These are phyloP conservation scores for Synanthedon formicaeformis DNA, from an alignment of 2,888 invertebrate species.

Conservation along the genomic window DNA sequence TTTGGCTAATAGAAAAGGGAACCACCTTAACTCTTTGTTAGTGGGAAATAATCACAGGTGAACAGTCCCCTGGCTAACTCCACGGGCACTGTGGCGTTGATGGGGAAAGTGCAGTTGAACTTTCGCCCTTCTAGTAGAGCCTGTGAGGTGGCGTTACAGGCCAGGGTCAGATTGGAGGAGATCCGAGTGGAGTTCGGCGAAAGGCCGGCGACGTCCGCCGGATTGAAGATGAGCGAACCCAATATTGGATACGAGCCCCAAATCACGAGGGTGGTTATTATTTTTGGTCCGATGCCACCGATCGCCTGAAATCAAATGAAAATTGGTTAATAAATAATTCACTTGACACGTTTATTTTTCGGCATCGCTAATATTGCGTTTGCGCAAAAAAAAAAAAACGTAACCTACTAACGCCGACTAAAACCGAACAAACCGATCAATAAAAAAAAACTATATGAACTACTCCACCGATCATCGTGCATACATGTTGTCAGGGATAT, in stretches of 20 bases:
- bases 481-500: too few relatives aligned
- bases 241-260: slow-evolving; percentile 81
- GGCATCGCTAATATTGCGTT: too few relatives aligned
- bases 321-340: not conserved
- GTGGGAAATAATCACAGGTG: slow-evolving; percentile 28
- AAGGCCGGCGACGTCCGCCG: slow-evolving; percentile 12
- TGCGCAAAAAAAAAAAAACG: too few relatives aligned
- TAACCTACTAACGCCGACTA: too few relatives aligned
- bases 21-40: slow-evolving; percentile 15
- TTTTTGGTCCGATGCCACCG: slow-evolving; percentile 82
- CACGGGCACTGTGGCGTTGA: slow-evolving; percentile 9
- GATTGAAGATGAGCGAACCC: slow-evolving; percentile 75
- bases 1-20: too few relatives aligned
- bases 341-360: not conserved
- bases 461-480: too few relatives aligned
- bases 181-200: not conserved
- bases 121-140: slow-evolving; percentile 9
- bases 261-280: slow-evolving; percentile 79
- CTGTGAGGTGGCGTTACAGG: slow-evolving; percentile 19
- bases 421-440: too few relatives aligned
- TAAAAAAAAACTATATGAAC: too few relatives aligned
- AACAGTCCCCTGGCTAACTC: slow-evolving; percentile 22
- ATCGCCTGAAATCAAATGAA: slow-evolving; percentile 64
- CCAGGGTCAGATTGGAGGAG: slow-evolving; percentile 11
- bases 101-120: slow-evolving; percentile 29